These are phyloP conservation scores for Platysteira castanea DNA, from an alignment of 2,113 vertebrate species.

Conservation along the genomic window DNA sequence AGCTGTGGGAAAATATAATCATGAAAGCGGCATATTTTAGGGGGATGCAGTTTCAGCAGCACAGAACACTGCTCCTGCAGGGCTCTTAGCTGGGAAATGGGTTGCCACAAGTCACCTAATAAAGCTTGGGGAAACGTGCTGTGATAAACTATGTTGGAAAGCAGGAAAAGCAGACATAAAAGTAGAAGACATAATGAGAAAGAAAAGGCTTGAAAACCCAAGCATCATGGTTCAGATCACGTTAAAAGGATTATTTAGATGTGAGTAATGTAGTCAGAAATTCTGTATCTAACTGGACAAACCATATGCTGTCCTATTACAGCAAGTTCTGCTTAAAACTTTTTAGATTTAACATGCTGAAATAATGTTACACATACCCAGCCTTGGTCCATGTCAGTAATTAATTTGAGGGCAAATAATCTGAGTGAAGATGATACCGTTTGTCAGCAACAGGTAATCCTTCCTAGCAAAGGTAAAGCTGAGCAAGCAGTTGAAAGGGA, in stretches of 20 bases:
- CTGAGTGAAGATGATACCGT: neutral
- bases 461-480: constrained; percentile 1
- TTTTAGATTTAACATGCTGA: neutral
- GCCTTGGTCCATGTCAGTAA: neutral
- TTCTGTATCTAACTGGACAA: neutral
- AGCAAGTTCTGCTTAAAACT: neutral
- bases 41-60: neutral
- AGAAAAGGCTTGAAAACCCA: neutral
- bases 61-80: neutral
- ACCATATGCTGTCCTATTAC: neutral
- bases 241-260: neutral
- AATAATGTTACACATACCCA: neutral
- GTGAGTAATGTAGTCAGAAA: neutral
- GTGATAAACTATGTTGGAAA: neutral
- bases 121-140: neutral
- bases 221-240: neutral
- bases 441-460: constrained; percentile 12
- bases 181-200: neutral
- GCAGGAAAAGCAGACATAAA: neutral
- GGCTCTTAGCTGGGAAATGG: neutral
- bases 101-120: neutral
- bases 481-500: constrained; percentile 19
- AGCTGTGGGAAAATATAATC: neutral
- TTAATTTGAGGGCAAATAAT: constrained; percentile 1
- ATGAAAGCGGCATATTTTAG: neutral